Percentiles rank a stretch among this genome's conserved stretches.
These are phyloP conservation scores for Alviniconcha marisindica DNA, from an alignment of 1,140 invertebrate species.

Conservation along the genomic window DNA sequence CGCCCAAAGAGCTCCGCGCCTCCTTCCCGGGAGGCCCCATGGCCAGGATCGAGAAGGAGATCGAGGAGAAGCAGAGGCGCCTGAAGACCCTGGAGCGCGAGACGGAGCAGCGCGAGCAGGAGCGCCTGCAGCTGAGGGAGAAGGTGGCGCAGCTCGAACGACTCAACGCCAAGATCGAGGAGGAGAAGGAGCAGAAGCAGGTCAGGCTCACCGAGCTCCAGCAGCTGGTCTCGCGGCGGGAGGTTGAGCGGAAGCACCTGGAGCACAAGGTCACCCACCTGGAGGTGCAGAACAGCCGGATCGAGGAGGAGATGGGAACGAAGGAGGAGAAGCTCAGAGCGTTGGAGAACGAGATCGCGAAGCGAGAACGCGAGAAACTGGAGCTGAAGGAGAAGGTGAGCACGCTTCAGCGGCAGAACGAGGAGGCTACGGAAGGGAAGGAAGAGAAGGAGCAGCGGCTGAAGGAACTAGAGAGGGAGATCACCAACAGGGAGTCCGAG, in stretches of 20 bases:
- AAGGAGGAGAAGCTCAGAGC: neutral
- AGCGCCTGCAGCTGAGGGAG: conserved; percentile 7
- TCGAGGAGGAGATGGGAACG: conserved; percentile 14
- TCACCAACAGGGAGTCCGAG: neutral
- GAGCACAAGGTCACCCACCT: conserved; percentile 7
- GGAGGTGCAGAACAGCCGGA: conserved; percentile 5
- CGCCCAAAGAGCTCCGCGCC: conserved; percentile 7
- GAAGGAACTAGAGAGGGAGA: neutral
- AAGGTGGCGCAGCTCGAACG: conserved; percentile 8
- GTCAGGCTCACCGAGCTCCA: conserved; percentile 13
- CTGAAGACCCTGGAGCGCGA: conserved; percentile 12
- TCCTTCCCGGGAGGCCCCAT: neutral
- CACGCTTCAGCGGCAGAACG: conserved; percentile 7
- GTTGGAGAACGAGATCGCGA: neutral
- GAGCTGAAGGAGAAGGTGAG: conserved; percentile 9
- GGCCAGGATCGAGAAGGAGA: conserved; percentile 21
- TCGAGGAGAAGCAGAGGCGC: conserved; percentile 14
- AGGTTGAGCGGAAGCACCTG: neutral
- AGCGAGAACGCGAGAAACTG: neutral
- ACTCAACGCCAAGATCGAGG: conserved; percentile 11
- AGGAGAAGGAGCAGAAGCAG: conserved; percentile 25
- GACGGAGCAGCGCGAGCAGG: conserved; percentile 19
- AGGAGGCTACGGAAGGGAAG: conserved; percentile 1
- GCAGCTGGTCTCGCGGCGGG: neutral
- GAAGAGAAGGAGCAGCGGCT: neutral